Conservation (phyloP, 1,140 invertebrate genomes). For the Rhynchophorus ferrugineus region DNA sequence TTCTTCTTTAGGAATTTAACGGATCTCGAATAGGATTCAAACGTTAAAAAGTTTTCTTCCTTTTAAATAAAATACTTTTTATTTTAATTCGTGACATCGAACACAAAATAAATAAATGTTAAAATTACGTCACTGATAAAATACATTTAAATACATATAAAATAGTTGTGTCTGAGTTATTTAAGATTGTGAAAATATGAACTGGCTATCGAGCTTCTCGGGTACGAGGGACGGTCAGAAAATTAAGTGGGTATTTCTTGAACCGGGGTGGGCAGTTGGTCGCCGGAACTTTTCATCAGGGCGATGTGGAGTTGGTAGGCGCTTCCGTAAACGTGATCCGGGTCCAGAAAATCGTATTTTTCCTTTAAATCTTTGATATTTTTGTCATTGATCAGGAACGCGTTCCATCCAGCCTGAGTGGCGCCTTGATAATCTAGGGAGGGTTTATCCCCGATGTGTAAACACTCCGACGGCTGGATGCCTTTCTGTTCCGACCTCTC, state of each 20-base stretch:
- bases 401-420: slow-evolving; percentile 63
- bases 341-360: slow-evolving; percentile 30
- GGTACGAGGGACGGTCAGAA: background rate
- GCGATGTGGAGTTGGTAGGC: slow-evolving; percentile 27
- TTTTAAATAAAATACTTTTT: background rate
- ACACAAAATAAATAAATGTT: background rate
- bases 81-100: background rate
- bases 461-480: slow-evolving; percentile 52
- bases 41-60: too few relatives aligned
- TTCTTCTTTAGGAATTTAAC: too few relatives aligned
- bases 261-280: slow-evolving; percentile 15
- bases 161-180: too few relatives aligned
- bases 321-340: slow-evolving; percentile 29
- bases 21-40: too few relatives aligned
- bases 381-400: slow-evolving; percentile 49
- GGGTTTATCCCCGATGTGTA: slow-evolving; percentile 76
- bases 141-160: too few relatives aligned
- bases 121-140: too few relatives aligned
- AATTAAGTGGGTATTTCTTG: slow-evolving; percentile 7
- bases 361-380: slow-evolving; percentile 22
- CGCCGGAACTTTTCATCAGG: slow-evolving; percentile 13
- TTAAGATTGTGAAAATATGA: too few relatives aligned
- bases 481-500: slow-evolving; percentile 37
- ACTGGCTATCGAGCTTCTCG: too few relatives aligned
- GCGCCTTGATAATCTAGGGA: slow-evolving; percentile 72